Base-by-base conservation (phyloP, 2,888 invertebrate genomes). In the Ormyrus thymus region DNA sequence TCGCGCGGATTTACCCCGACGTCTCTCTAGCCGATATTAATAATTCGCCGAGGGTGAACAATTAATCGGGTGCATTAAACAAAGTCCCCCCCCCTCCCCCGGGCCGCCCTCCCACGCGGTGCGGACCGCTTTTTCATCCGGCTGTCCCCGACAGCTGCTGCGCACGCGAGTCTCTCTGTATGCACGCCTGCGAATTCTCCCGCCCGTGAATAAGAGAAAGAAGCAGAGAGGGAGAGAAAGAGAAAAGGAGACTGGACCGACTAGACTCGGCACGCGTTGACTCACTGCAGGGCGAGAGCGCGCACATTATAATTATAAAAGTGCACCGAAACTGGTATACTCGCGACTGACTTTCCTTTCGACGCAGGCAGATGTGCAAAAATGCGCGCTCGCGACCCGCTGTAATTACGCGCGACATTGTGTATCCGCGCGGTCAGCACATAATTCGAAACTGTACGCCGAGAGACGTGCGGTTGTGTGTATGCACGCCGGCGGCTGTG, bases 241-340 rank as follows among this genome's bases (percentile, higher is more conserved):
- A 29, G 29, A 29, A 29, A 29, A 29, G 29, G 29, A 29, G 29
- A 29, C 29, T 29, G 29, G 29, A 29, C 29, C 29, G 29, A 29
- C 29, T 29, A 29, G 29, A 29, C 29, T 4, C 64, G 69, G 72
- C 69, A 59, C 74, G 74, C 77, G 81, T 80, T 81, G 81, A 82
- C 72, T 79, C 81, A 80, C 78, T 29, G 74, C 66, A 65, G 64
- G 56, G 11, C 75, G 74, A 80, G 79, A 29, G 29, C 0, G 29
- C 78, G 81, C 81, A 81, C 82, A 83, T 82, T 83, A 82, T 83
- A 82, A 83, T 83, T 81, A 80, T 82, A 83, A 84, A 83, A 82
- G 73, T 70, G 81, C 76, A 55, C 64, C 64, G 71, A 73, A 77
- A 80, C 79, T 81, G 50, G 64, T 75, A 79, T 62, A 48, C 43